Evolutionary conservation across 92 coral and sea anemone species (phyloP).

Genomic region (Epizoanthus stellaris): DNA sequence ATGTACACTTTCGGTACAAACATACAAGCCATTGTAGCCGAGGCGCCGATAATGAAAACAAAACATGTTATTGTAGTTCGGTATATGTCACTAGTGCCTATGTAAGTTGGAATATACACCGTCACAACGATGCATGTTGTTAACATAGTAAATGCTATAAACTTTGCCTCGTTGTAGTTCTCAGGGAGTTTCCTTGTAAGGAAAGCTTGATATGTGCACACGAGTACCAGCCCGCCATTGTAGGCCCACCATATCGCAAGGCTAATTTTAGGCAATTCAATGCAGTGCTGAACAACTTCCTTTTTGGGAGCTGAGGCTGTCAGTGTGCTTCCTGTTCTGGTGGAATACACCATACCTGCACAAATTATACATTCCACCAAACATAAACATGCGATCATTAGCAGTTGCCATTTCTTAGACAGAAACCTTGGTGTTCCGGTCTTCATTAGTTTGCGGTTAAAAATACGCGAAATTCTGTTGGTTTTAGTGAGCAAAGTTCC

Average conservation of each 20-base stretch:
- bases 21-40: slow-evolving; percentile 81
- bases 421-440: slow-evolving; percentile 82
- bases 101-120: slow-evolving; percentile 83
- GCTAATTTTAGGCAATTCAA: slow-evolving; percentile 63
- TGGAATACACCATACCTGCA: slow-evolving; percentile 46
- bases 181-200: slow-evolving; percentile 92
- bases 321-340: slow-evolving; percentile 64
- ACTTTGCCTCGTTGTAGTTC: slow-evolving; percentile 94
- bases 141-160: slow-evolving; percentile 92
- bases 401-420: slow-evolving; percentile 81
- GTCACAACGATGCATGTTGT: slow-evolving; percentile 82
- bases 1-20: slow-evolving; percentile 92
- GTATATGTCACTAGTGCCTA: slow-evolving; percentile 80
- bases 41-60: slow-evolving; percentile 81
- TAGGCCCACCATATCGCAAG: slow-evolving; percentile 87
- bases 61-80: slow-evolving; percentile 83
- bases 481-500: slow-evolving; percentile 91
- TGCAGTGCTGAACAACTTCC: slow-evolving; percentile 76
- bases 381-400: slow-evolving; percentile 73
- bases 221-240: slow-evolving; percentile 78
- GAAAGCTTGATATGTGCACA: slow-evolving; percentile 94
- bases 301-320: slow-evolving; percentile 70
- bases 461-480: slow-evolving; percentile 88
- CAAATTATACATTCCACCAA: slow-evolving; percentile 70
- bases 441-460: slow-evolving; percentile 75